Conservation (phyloP, 2,888 invertebrate species). For the Synergus gifuensis region DNA sequence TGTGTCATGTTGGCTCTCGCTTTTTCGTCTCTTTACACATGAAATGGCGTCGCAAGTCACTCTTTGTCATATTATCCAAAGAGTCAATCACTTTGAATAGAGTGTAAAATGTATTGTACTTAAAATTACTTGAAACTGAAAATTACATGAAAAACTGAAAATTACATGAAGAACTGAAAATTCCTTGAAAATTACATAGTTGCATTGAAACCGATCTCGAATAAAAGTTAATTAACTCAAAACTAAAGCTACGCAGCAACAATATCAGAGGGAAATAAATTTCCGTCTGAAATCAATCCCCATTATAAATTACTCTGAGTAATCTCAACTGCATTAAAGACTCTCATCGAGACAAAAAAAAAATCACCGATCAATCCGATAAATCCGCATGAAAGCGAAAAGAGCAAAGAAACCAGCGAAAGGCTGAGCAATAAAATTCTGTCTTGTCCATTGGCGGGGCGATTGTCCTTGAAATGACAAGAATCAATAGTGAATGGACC, state of each 20-base stretch:
- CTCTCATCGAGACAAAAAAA: constrained; percentile 12
- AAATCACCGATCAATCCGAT: constrained; percentile 22
- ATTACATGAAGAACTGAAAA: not conserved
- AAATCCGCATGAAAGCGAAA: constrained; percentile 35
- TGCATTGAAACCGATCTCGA: not conserved
- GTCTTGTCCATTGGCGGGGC: constrained; percentile 56
- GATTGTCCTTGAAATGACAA: constrained; percentile 58
- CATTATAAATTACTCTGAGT: constrained; percentile 30
- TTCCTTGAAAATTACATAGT: not conserved
- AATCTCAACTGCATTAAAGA: constrained; percentile 21
- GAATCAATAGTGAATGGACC: constrained; percentile 56
- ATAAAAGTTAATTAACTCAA: not conserved
- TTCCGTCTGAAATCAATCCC: constrained; percentile 22
- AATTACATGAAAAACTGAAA: not conserved
- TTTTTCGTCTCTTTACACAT: constrained; percentile 33
- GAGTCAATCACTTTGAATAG: constrained; percentile 15
- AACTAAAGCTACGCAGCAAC: not conserved
- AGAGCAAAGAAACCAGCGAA: constrained; percentile 31
- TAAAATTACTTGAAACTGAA: not conserved
- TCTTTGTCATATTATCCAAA: constrained; percentile 33
- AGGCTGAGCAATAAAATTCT: constrained; percentile 49
- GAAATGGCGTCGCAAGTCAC: constrained; percentile 34
- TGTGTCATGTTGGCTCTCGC: constrained; percentile 16
- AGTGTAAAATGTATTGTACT: not conserved
- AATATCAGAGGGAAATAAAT: not conserved